Evolutionary conservation across 2,888 invertebrate genomes (phyloP).

Genomic region (Drosophila picticornis): DNA sequence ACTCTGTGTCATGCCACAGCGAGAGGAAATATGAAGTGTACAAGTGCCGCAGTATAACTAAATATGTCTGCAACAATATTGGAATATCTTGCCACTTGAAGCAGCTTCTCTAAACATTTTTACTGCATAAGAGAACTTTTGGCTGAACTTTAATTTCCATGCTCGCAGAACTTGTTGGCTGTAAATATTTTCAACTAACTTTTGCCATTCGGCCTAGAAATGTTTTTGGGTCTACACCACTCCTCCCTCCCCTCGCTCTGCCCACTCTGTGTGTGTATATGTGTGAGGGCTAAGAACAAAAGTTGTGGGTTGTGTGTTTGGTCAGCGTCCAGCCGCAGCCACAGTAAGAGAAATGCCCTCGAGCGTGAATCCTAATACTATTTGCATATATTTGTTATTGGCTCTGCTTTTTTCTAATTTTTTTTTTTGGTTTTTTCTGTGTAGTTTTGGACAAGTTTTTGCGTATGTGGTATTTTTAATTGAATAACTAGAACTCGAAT

Average conservation of each 20-base stretch:
- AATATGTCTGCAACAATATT: slow-evolving; percentile 38
- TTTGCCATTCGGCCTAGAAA: slow-evolving; percentile 61
- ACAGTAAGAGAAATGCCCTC: slow-evolving; percentile 25
- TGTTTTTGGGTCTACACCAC: slow-evolving; percentile 7
- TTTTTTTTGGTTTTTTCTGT: slow-evolving; percentile 7
- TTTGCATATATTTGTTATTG: slow-evolving; percentile 63
- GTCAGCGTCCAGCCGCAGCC: slow-evolving; percentile 49
- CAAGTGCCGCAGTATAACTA: slow-evolving; percentile 40
- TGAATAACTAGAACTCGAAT: slow-evolving; percentile 70
- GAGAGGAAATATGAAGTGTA: slow-evolving; percentile 54
- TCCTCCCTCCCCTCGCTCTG: not conserved
- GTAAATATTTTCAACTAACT: slow-evolving; percentile 60
- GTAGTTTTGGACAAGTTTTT: slow-evolving; percentile 36
- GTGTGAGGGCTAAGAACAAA: slow-evolving; percentile 22
- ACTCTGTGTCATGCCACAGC: slow-evolving; percentile 46
- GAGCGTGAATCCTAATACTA: slow-evolving; percentile 57
- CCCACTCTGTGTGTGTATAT: slow-evolving; percentile 10
- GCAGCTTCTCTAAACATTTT: slow-evolving; percentile 26
- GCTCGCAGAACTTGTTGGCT: slow-evolving; percentile 25
- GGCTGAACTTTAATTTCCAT: slow-evolving; percentile 53
- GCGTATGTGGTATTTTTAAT: slow-evolving; percentile 63
- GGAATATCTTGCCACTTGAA: slow-evolving; percentile 24
- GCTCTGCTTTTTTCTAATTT: slow-evolving; percentile 11
- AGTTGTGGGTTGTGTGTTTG: slow-evolving; percentile 47
- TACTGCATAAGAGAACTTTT: slow-evolving; percentile 13